These are phyloP conservation scores for Rhizomys pruinosus DNA, from an alignment of 2,113 vertebrate genomes.

Conservation along the genomic window DNA sequence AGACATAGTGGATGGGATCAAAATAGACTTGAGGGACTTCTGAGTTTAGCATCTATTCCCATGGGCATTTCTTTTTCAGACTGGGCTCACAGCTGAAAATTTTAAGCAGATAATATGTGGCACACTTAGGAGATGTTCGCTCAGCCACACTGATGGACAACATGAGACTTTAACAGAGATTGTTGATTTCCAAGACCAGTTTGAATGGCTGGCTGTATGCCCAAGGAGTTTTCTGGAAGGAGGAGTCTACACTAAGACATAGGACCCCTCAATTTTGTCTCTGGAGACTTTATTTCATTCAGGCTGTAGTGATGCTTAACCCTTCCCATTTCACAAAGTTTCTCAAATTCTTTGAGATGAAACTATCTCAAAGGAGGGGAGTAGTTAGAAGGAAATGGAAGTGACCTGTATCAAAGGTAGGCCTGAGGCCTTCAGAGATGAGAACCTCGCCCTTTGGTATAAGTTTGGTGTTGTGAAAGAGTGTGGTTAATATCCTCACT, in stretches of 20 bases:
- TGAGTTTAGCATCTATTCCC: conserved; percentile 30
- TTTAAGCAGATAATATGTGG: conserved; percentile 15
- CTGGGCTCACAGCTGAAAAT: not conserved
- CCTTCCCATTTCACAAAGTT: not conserved
- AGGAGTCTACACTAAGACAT: conserved; percentile 4
- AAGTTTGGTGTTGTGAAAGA: not conserved
- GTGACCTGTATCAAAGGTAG: not conserved
- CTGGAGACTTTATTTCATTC: not conserved
- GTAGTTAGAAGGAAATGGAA: not conserved
- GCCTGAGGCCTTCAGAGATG: not conserved
- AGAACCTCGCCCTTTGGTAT: not conserved
- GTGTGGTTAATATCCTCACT: not conserved
- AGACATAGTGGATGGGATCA: conserved; percentile 47
- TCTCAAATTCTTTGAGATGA: not conserved
- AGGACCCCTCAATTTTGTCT: not conserved
- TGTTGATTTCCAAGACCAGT: not conserved
- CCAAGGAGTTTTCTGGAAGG: not conserved
- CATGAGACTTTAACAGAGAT: not conserved
- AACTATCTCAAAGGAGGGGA: not conserved
- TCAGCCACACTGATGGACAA: not conserved
- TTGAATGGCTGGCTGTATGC: not conserved
- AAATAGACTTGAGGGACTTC: conserved; percentile 59
- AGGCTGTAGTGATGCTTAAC: not conserved
- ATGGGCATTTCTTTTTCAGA: not conserved
- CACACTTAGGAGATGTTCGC: not conserved